Evolutionary conservation across 2,797 vertebrate species (phyloP).

Genomic region (Lithobates pipiens): DNA sequence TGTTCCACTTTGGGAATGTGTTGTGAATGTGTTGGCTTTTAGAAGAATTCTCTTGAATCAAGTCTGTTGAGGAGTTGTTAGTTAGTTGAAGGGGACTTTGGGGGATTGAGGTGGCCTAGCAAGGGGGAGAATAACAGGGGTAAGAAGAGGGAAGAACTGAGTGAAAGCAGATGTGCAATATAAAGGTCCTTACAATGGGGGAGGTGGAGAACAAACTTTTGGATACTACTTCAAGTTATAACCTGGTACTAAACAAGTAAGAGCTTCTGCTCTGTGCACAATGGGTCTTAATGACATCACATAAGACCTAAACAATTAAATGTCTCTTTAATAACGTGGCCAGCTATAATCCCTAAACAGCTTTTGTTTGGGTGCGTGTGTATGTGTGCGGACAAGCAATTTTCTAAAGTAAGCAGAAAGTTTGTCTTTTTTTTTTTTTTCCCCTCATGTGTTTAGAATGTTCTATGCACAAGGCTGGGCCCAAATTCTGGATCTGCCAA

Average conservation of each 20-base stretch:
- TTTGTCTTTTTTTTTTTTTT: not conserved
- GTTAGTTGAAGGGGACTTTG: not conserved
- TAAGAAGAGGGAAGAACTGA: conserved; percentile 3
- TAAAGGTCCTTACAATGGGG: conserved; percentile 41
- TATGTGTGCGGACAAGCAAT: not conserved
- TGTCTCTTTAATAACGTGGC: not conserved
- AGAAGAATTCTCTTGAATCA: not conserved
- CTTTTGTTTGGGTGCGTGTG: not conserved
- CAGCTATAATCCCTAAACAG: not conserved
- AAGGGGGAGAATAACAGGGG: not conserved
- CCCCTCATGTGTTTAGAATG: not conserved
- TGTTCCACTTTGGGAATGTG: conserved; percentile 26
- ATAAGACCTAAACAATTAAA: not conserved
- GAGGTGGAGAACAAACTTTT: conserved; percentile 22
- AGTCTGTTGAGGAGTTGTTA: not conserved
- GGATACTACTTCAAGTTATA: conserved; percentile 2
- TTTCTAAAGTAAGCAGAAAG: not conserved
- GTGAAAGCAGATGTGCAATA: conserved; percentile 51
- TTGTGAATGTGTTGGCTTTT: conserved; percentile 17
- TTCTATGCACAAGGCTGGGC: not conserved
- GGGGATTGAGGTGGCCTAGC: conserved; percentile 11
- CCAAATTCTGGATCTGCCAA: not conserved
- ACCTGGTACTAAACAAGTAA: conserved; percentile 2
- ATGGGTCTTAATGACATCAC: not conserved
- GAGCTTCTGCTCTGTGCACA: not conserved